These are phyloP conservation scores for Parochlus steinenii DNA, from an alignment of 2,888 invertebrate species.

Conservation along the genomic window DNA sequence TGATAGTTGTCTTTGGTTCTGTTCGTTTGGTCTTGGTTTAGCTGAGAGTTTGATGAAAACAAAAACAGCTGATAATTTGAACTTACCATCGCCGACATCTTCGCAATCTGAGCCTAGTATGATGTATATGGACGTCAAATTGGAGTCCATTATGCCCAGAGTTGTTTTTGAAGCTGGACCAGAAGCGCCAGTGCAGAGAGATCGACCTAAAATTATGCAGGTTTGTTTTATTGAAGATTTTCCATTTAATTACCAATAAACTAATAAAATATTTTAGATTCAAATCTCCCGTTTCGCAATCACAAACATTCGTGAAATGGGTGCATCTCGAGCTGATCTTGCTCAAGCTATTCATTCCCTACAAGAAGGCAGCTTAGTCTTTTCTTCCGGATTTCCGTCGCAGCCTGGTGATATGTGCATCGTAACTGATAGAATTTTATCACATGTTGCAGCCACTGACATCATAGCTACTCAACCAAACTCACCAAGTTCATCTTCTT, in stretches of 20 bases:
- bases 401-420: slow-evolving; percentile 51
- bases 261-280: no score
- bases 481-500: slow-evolving; percentile 19
- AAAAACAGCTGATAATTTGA: slow-evolving; percentile 22
- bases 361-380: slow-evolving; percentile 56
- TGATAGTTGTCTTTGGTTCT: slow-evolving; percentile 81
- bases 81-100: slow-evolving; percentile 16
- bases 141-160: slow-evolving; percentile 88
- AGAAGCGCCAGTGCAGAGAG: slow-evolving; percentile 64
- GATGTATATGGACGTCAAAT: slow-evolving; percentile 65
- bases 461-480: slow-evolving; percentile 10
- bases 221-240: no score
- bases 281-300: slow-evolving; percentile 35
- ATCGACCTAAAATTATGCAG: slow-evolving; percentile 75
- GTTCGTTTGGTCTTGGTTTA: slow-evolving; percentile 80
- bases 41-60: slow-evolving; percentile 51
- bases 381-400: slow-evolving; percentile 63
- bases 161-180: slow-evolving; percentile 55
- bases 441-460: slow-evolving; percentile 39
- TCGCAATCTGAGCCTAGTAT: slow-evolving; percentile 23
- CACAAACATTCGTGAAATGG: slow-evolving; percentile 45
- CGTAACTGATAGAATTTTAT: slow-evolving; percentile 64
- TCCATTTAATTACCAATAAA: no score
- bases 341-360: slow-evolving; percentile 63
- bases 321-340: slow-evolving; percentile 55